Conservation (phyloP, 1,140 invertebrate genomes). For the Trypoxylus dichotomus region DNA sequence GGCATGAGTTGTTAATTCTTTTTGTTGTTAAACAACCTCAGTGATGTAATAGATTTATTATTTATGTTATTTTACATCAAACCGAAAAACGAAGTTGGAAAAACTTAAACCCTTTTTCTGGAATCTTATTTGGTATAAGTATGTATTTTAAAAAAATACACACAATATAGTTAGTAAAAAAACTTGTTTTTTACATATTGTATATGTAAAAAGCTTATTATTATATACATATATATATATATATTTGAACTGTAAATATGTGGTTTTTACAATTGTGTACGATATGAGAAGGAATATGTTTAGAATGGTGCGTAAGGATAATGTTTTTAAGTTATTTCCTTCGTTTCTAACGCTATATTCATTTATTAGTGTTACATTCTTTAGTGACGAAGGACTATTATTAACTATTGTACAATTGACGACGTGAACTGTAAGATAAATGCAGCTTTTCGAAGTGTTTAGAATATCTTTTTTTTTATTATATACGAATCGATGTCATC, state of each 20-base stretch:
- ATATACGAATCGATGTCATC: neutral
- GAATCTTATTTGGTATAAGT: neutral
- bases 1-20: neutral
- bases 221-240: neutral
- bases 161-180: constrained; percentile 15
- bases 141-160: neutral
- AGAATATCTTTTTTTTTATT: constrained; percentile 6
- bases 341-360: neutral
- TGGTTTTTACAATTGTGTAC: constrained; percentile 29
- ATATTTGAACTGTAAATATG: constrained; percentile 28
- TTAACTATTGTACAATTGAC: constrained; percentile 22
- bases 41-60: neutral
- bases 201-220: constrained; percentile 16
- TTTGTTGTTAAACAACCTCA: neutral
- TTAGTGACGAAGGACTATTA: constrained; percentile 1
- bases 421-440: constrained; percentile 20
- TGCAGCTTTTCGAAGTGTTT: constrained; percentile 26
- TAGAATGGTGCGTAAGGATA: constrained; percentile 10
- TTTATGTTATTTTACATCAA: neutral
- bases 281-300: constrained; percentile 13
- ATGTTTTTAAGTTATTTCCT: constrained; percentile 22
- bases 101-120: neutral
- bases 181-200: constrained; percentile 13
- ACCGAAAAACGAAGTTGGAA: neutral
- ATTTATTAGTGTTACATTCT: constrained; percentile 6